phyloP scores from a whole-genome alignment of 2,797 vertebrate species.

The Orientallactaga sibirica region DNA sequence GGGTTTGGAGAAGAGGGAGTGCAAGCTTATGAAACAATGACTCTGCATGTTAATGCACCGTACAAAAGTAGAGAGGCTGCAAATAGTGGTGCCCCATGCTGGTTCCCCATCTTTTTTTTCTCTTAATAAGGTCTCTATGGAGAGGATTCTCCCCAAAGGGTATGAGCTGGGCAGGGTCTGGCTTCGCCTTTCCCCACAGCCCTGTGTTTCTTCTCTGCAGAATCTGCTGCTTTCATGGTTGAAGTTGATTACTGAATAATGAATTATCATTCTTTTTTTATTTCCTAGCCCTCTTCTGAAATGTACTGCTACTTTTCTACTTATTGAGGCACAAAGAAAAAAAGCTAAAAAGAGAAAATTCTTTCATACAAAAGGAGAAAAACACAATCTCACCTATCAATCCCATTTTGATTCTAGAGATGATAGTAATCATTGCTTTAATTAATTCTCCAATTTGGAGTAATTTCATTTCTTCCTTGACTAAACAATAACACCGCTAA shows the following conservation, averaged over 20 bases:
- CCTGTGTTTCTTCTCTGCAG: slow-evolving; percentile 40
- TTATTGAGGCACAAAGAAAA: slow-evolving; percentile 69
- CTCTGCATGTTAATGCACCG: slow-evolving; percentile 23
- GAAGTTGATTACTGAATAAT: slow-evolving; percentile 72
- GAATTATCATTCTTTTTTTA: slow-evolving; percentile 76
- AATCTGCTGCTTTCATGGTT: slow-evolving; percentile 47
- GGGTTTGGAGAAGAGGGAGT: background rate
- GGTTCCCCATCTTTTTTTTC: slow-evolving; percentile 39
- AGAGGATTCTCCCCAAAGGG: slow-evolving; percentile 39
- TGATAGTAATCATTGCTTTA: slow-evolving; percentile 71
- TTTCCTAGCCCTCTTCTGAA: slow-evolving; percentile 69
- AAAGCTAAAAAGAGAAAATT: slow-evolving; percentile 24
- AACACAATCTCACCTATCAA: slow-evolving; percentile 34
- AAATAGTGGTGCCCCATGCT: slow-evolving; percentile 13
- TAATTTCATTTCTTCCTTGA: slow-evolving; percentile 74
- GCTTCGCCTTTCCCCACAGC: slow-evolving; percentile 28
- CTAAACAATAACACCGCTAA: slow-evolving; percentile 59
- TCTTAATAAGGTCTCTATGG: slow-evolving; percentile 74
- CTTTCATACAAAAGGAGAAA: slow-evolving; percentile 1
- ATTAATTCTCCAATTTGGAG: slow-evolving; percentile 76
- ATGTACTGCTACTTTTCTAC: slow-evolving; percentile 45
- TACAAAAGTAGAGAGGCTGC: slow-evolving; percentile 35
- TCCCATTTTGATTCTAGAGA: slow-evolving; percentile 15
- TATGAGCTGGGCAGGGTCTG: background rate
- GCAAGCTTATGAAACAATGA: slow-evolving; percentile 30